Evolutionary conservation across 2,113 vertebrate species (phyloP), one percentile per base, ranked within the genome.

Genomic region (Apeltes quadracus): DNA sequence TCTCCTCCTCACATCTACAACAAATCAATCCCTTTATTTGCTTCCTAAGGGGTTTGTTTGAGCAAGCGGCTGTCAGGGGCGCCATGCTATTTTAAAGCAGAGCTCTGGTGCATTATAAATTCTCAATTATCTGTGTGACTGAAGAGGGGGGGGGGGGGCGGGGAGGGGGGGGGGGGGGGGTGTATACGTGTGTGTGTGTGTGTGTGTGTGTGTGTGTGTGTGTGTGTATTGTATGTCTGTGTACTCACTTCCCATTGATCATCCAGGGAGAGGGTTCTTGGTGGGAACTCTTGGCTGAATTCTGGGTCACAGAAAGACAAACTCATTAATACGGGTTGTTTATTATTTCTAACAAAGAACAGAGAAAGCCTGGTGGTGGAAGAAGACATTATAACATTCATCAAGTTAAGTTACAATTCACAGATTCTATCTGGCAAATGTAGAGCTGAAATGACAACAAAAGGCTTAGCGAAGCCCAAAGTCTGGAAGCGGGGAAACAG

Each of bases 261-360:
- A 96, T 96, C 97, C 97, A 98, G 43, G 97, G 96, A 86, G 97
- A 98, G 36, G 96, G 96, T 61, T 95, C 96, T 93, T 97, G 97
- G 70, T 97, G 97, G 61, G 96, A 93, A 80, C 94, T 95, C 94
- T 97, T 98, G 68, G 96, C 95, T 76, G 97, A 97, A 91, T 96
- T 98, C 97, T 99, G 93, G 69, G 90, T 62, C 56, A 84, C 15
- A 83, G 51, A 80, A 79, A 82, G 13, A 82, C 41, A 82, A 15
- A 72, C 65, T 36, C 38, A 59, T 56, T 20, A 61, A 56, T 68
- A 25, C 3, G 3, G 5, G 46, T 56, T 11, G 68, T 75, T 76
- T 56, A 34, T 34, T 34, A 34, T 34, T 34, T 34, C 32, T 34
- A 34, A 34, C 29, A 32, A 32, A 32, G 29, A 32, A 32, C 32